These are phyloP conservation scores for Dysdera silvatica DNA, from an alignment of 1,140 invertebrate genomes.

Conservation along the genomic window DNA sequence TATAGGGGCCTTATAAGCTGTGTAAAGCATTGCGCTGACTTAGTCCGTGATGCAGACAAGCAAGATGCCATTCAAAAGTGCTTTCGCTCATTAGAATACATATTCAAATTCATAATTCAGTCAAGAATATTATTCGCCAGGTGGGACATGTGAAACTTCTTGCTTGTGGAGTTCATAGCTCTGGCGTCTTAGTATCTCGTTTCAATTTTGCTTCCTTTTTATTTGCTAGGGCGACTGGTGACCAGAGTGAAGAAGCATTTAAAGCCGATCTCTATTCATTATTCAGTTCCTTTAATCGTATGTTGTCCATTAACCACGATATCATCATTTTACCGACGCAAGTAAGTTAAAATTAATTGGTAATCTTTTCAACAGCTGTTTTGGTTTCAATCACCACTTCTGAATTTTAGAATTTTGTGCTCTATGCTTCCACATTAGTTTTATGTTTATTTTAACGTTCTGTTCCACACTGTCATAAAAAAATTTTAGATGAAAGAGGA, in stretches of 20 bases:
- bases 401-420: too few species aligned
- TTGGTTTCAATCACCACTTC: too few species aligned
- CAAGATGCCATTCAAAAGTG: constrained; percentile 83
- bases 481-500: too few species aligned
- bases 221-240: constrained; percentile 60
- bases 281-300: constrained; percentile 63
- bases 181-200: background rate
- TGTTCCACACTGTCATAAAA: too few species aligned
- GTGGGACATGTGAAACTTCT: constrained; percentile 17
- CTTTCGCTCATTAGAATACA: constrained; percentile 82
- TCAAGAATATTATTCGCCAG: constrained; percentile 75
- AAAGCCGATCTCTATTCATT: constrained; percentile 64
- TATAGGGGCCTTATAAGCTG: constrained; percentile 70
- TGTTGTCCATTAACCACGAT: constrained; percentile 62
- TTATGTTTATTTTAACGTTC: too few species aligned
- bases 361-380: too few species aligned
- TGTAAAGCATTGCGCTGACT: constrained; percentile 82
- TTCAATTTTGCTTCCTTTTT: background rate
- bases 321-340: constrained; percentile 64
- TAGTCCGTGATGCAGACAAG: constrained; percentile 62
- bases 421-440: too few species aligned
- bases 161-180: too few species aligned
- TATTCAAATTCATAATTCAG: constrained; percentile 91
- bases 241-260: constrained; percentile 79
- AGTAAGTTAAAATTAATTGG: too few species aligned